A percentile compares a stretch with the other conserved stretches of the same genome.
Conservation (phyloP, 2,888 invertebrate genomes). For the Hirtodrosophila confusa region DNA sequence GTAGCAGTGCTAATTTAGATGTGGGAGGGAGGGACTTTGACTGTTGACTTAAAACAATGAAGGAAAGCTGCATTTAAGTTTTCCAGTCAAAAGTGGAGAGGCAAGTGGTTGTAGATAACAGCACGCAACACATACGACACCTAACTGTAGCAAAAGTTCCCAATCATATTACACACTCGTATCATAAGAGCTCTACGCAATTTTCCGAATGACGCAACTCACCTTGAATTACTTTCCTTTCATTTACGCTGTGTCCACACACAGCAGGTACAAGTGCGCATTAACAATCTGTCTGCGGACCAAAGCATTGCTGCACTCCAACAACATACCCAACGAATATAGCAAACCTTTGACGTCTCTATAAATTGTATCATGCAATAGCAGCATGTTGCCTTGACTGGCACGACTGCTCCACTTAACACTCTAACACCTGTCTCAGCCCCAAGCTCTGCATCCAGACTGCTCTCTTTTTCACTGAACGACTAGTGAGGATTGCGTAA, state of each 20-base stretch:
- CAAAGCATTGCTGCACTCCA: conserved; percentile 40
- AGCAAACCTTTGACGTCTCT: conserved; percentile 46
- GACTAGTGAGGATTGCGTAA: conserved; percentile 62
- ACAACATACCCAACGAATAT: conserved; percentile 27
- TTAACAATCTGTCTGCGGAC: conserved; percentile 16
- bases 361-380: conserved; percentile 47
- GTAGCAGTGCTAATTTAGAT: conserved; percentile 10
- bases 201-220: conserved; percentile 41
- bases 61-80: conserved; percentile 22
- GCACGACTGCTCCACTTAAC: conserved; percentile 67
- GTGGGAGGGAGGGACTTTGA: conserved; percentile 31
- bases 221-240: conserved; percentile 68
- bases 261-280: conserved; percentile 7
- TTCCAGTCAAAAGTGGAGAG: background rate
- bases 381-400: conserved; percentile 42
- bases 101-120: background rate
- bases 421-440: conserved; percentile 55
- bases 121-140: background rate
- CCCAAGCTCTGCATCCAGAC: conserved; percentile 28
- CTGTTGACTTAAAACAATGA: conserved; percentile 27
- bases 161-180: conserved; percentile 6
- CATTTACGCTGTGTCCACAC: conserved; percentile 28
- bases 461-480: conserved; percentile 44
- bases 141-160: background rate
- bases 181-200: conserved; percentile 16